Evolutionary conservation across 2,797 vertebrate genomes (phyloP).

Genomic region (Fundulus diaphanus): DNA sequence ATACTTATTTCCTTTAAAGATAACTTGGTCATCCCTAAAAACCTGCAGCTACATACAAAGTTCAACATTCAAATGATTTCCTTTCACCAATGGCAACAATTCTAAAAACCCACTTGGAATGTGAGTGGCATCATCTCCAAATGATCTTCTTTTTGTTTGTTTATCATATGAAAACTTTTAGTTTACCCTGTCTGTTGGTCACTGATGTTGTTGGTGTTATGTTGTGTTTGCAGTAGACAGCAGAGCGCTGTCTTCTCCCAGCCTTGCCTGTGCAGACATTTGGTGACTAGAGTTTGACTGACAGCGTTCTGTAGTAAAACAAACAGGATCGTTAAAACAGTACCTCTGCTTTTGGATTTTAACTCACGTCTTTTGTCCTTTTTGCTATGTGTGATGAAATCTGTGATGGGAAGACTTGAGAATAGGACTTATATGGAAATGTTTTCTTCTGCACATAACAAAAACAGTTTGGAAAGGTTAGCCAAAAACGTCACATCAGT

Average conservation of each 20-base stretch:
- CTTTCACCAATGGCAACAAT: background rate
- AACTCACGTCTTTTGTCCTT: background rate
- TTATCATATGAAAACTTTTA: background rate
- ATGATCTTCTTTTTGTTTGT: too few relatives aligned
- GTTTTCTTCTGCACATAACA: background rate
- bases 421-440: background rate
- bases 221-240: background rate
- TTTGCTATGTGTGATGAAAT: conserved; percentile 1
- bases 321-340: conserved; percentile 24
- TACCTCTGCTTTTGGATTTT: conserved; percentile 30
- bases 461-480: background rate
- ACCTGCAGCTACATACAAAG: too few relatives aligned
- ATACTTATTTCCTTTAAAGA: background rate
- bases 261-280: conserved; percentile 9
- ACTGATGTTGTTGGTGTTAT: background rate
- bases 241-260: background rate
- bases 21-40: background rate
- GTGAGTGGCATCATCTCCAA: background rate
- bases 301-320: conserved; percentile 20
- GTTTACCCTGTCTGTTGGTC: background rate
- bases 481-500: conserved; percentile 3
- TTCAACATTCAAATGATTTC: background rate
- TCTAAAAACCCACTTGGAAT: background rate
- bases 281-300: conserved; percentile 30
- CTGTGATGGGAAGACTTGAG: background rate